Evolutionary conservation across 2,797 vertebrate species (phyloP), one percentile per base, ranked within the genome.

Genomic region (Neosilurus mollespiculum): DNA sequence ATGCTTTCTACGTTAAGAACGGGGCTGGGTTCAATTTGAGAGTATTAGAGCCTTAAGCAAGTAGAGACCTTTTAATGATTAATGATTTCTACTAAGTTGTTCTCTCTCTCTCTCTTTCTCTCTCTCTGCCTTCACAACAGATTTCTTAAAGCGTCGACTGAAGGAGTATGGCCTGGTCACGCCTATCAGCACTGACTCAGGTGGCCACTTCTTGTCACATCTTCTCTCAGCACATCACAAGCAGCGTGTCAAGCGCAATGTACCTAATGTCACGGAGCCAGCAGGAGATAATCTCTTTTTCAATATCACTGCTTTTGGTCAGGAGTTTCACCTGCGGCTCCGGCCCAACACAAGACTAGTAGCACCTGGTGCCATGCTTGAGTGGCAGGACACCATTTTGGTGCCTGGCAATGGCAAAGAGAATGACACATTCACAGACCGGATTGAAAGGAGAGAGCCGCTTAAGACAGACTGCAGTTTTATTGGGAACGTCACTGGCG

Each of bases 241-340:
- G 88, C 96, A 95, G 89, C 96, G 98, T 0, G 93, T 93, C 18
- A 86, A 93, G 14, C 95, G 98, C 84, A 96, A 96, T 59, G 91
- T 88, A 1, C 81, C 92, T 2, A 84, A 86, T 0, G 89, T 65
- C 1, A 79, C 91, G 1, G 89, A 91, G 0, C 93, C 89, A 81
- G 65, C 53, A n/a, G 73, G 26, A 30, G 87, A 91, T 78, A 88
- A 86, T 30, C 93, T 99, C 4, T 99, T 96, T 87, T 99, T 99
- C 89, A 99, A 99, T 6, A 87, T 99, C 90, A 95, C 95, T 0
- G 97, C 96, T 2, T 99, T 99, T 0, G 98, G 97, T 51, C 95
- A 93, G 91, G 95, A 97, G 86, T 97, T 99, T 91, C 98, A 98
- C 73, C 95, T 99, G n/a, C 93, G 96, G 0, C 93, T 99, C 81